Conservation (phyloP, 2,113 vertebrate species). For the Indri indri region DNA sequence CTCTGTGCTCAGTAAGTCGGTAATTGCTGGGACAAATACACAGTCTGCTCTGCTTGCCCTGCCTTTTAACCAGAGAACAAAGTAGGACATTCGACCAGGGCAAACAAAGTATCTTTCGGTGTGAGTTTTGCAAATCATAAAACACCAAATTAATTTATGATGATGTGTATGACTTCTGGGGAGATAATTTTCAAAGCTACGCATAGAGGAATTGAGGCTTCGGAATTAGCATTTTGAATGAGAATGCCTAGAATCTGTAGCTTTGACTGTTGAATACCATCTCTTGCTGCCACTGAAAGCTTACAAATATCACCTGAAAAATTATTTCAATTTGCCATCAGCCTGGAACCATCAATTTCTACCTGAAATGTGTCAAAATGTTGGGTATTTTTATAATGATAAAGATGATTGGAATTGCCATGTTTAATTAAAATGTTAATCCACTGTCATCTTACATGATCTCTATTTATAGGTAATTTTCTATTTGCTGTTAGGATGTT, state of each 20-base stretch:
- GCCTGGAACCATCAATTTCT: constrained; percentile 69
- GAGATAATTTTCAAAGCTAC: not conserved
- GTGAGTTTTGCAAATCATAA: constrained; percentile 29
- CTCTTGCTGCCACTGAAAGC: constrained; percentile 43
- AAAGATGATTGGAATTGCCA: constrained; percentile 66
- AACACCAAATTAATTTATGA: not conserved
- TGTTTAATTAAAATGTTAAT: constrained; percentile 77
- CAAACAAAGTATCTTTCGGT: constrained; percentile 7
- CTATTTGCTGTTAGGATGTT: constrained; percentile 57
- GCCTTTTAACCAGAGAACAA: not conserved
- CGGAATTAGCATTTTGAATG: constrained; percentile 33
- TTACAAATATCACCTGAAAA: constrained; percentile 70
- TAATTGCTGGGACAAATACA: not conserved
- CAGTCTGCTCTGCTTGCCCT: not conserved
- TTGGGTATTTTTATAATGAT: constrained; percentile 65
- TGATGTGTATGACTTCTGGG: not conserved
- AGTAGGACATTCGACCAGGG: not conserved
- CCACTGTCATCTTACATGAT: constrained; percentile 67
- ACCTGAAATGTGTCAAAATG: constrained; percentile 76
- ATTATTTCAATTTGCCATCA: constrained; percentile 64
- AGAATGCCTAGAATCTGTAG: constrained; percentile 24
- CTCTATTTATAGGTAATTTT: constrained; percentile 58
- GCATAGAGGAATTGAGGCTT: not conserved
- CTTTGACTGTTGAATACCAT: constrained; percentile 49
- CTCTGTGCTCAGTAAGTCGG: not conserved